Conservation (phyloP, 2,888 invertebrate genomes). For the Drosophila setosimentum region DNA sequence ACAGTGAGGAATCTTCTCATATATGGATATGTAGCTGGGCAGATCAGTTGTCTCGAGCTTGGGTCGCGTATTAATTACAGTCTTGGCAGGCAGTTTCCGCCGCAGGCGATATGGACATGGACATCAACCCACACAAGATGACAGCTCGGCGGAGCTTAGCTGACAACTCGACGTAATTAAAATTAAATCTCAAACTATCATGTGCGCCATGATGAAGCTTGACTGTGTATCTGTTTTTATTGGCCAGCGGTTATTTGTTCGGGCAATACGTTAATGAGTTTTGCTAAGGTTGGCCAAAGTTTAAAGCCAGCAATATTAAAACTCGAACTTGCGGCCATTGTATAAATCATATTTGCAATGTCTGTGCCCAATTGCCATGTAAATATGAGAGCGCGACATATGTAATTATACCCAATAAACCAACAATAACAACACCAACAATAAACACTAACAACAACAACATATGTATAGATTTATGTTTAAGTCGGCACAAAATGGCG, state of each 20-base stretch:
- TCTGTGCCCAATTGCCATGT: constrained; percentile 67
- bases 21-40: constrained; percentile 13
- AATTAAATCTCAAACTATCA: constrained; percentile 80
- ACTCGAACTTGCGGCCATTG: constrained; percentile 27
- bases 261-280: constrained; percentile 50
- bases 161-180: constrained; percentile 76
- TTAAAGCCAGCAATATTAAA: constrained; percentile 32
- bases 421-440: constrained; percentile 53
- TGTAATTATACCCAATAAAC: constrained; percentile 72
- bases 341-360: constrained; percentile 61
- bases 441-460: constrained; percentile 11
- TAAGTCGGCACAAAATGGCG: constrained; percentile 63
- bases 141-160: constrained; percentile 40
- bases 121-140: constrained; percentile 45
- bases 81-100: constrained; percentile 67
- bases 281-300: constrained; percentile 53
- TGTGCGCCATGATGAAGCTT: constrained; percentile 1
- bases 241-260: constrained; percentile 66
- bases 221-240: constrained; percentile 31
- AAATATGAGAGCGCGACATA: constrained; percentile 74
- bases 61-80: constrained; percentile 70
- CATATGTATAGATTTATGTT: constrained; percentile 47
- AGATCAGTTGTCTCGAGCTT: constrained; percentile 37
- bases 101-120: constrained; percentile 53
- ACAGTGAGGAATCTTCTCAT: neutral